Evolutionary conservation across 2,888 invertebrate genomes (phyloP).

Genomic region (Ommatoiulus sabulosus): DNA sequence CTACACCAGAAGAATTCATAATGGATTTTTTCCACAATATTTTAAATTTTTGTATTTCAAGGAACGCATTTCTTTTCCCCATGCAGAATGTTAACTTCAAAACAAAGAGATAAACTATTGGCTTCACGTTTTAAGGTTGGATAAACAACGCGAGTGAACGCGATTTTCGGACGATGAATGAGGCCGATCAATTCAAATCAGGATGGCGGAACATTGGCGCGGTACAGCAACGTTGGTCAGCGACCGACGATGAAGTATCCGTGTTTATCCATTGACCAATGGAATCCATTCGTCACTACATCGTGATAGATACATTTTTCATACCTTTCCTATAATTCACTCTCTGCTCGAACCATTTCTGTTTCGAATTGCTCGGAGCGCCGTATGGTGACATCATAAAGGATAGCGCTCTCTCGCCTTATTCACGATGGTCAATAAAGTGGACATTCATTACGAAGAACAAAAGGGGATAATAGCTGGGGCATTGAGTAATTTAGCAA

Average conservation of each 20-base stretch:
- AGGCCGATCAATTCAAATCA: neutral
- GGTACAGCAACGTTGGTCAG: neutral
- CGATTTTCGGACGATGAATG: neutral
- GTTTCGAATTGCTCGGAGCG: neutral
- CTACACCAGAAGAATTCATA: too few relatives aligned
- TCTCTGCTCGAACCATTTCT: neutral
- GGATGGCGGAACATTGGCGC: too few relatives aligned
- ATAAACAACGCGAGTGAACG: neutral
- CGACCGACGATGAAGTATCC: neutral
- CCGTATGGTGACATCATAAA: constrained; percentile 35
- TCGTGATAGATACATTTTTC: neutral
- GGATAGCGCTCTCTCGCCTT: neutral
- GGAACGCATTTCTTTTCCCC: neutral
- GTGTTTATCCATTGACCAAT: neutral
- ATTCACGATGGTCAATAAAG: constrained; percentile 36
- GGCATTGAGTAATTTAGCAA: constrained; percentile 40
- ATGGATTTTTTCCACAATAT: too few relatives aligned
- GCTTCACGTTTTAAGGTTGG: neutral
- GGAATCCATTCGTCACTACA: neutral
- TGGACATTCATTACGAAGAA: constrained; percentile 30
- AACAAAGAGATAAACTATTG: too few relatives aligned
- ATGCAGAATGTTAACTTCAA: too few relatives aligned
- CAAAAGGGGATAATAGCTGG: neutral
- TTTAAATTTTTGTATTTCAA: too few relatives aligned
- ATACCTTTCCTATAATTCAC: neutral